phyloP scores from a whole-genome alignment of 2,113 vertebrate genomes.

The Dicaeum eximium region DNA sequence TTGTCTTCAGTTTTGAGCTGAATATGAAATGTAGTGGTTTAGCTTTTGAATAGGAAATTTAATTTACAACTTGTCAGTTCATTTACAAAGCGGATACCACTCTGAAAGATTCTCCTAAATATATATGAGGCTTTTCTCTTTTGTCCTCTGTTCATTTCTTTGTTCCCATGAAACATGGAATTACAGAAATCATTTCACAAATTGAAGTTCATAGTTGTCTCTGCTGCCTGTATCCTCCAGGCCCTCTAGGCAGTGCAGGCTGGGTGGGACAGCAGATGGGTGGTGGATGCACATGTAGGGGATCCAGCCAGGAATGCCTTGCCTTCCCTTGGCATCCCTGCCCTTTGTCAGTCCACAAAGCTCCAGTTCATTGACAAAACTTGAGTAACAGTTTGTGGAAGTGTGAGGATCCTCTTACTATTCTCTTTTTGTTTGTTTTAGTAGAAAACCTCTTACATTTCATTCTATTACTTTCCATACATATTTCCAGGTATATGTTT shows the following conservation, averaged over 20 bases:
- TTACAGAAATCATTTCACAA: not conserved
- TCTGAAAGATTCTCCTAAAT: slow-evolving; percentile 12
- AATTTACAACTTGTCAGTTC: slow-evolving; percentile 60
- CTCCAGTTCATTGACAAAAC: not conserved
- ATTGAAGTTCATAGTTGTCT: not conserved
- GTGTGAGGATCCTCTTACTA: not conserved
- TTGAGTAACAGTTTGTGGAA: not conserved
- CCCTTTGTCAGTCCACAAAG: not conserved
- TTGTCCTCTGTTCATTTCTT: slow-evolving; percentile 20
- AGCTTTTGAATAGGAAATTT: slow-evolving; percentile 58
- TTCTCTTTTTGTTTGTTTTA: not conserved
- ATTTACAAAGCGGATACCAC: slow-evolving; percentile 4
- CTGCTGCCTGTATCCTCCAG: not conserved
- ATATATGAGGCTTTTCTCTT: slow-evolving; percentile 2
- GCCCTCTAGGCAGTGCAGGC: not conserved
- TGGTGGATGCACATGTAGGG: not conserved
- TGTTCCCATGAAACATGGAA: not conserved
- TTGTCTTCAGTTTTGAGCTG: slow-evolving; percentile 56
- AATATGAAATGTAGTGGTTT: slow-evolving; percentile 61
- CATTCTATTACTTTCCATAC: not conserved
- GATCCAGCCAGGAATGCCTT: not conserved
- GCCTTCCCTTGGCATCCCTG: not conserved
- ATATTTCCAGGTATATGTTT: not conserved
- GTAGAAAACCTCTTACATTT: not conserved
- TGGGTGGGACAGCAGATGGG: not conserved